Evolutionary conservation across 2,888 invertebrate species (phyloP), one percentile per base, ranked within the genome.

Genomic region (Pseudococcus viburni): DNA sequence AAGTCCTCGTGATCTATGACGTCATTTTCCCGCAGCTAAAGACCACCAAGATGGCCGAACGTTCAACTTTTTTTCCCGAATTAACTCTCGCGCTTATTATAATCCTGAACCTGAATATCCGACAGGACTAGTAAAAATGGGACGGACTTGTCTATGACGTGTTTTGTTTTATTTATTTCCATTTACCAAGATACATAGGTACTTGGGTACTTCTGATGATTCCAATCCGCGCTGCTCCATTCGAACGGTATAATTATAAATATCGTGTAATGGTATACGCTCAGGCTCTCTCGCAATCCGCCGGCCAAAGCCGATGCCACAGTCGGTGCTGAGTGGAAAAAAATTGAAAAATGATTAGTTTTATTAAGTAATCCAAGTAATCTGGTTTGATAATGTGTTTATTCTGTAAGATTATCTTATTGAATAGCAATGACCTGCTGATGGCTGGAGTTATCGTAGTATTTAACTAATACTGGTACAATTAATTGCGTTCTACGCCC

Each of bases 1-100:
- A 59, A 55, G 83, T 88, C 88, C 88, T 88, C 88, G 88, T 83
- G 88, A 88, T 88, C 83, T 88, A 80, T 88, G 88, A 88, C 88
- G 88, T 88, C 88, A 88, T 39, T 88, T 83, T 88, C 88, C 88
- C 55, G 88, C 83, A 88, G 88, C 88, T 88, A 88, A 83, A 88
- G 83, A 83, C 88, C 88, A 83, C 55, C 83, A 88, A 88, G 80
- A 88, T 88, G 88, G 88, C 88, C 83, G 88, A 77, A 83, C 64
- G 59, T 85, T 64, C 42, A 59, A 42, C 59, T 85, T 85, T 64
- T 51, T 48, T 84, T 88, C 51, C 85, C 85, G 85, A 88, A 88
- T 88, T 80, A 51, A 55, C 80, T 88, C 33, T 46, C 42, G 11
- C 12, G 42, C 55, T 80, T 83, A 80, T 88, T 83, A 83, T 59